phyloP scores from a whole-genome alignment of 2,113 vertebrate genomes.

The Neolamprologus variostigma region DNA sequence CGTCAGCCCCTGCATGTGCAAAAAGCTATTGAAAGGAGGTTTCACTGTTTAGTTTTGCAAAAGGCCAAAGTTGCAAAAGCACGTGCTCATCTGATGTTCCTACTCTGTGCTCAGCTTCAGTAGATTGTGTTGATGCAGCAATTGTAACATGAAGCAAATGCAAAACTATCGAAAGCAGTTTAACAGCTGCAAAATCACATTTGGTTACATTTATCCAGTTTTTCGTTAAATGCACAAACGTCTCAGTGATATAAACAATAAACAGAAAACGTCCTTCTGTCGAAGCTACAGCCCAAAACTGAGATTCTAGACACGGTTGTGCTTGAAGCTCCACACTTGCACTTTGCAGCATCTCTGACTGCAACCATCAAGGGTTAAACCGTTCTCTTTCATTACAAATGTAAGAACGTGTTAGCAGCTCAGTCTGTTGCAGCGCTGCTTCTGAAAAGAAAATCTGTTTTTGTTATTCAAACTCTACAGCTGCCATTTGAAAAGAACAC shows the following conservation, averaged over 20 bases:
- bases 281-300: background rate
- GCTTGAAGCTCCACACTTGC: background rate
- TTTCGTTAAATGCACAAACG: background rate
- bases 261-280: background rate
- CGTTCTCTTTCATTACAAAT: background rate
- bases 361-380: fast-evolving
- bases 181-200: background rate
- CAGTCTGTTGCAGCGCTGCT: background rate
- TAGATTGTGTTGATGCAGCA: background rate
- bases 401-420: background rate
- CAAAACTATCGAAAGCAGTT: background rate
- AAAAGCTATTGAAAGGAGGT: background rate
- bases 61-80: background rate
- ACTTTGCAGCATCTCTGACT: background rate
- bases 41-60: background rate
- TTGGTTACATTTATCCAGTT: background rate
- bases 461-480: background rate
- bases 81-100: background rate
- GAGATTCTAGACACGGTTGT: background rate
- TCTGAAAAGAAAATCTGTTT: background rate
- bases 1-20: background rate
- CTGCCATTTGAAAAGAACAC: background rate
- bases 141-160: background rate
- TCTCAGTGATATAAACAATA: background rate
- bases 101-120: background rate